Base-by-base conservation (phyloP, 2,888 invertebrate species). In the Plemyria rubiginata region DNA sequence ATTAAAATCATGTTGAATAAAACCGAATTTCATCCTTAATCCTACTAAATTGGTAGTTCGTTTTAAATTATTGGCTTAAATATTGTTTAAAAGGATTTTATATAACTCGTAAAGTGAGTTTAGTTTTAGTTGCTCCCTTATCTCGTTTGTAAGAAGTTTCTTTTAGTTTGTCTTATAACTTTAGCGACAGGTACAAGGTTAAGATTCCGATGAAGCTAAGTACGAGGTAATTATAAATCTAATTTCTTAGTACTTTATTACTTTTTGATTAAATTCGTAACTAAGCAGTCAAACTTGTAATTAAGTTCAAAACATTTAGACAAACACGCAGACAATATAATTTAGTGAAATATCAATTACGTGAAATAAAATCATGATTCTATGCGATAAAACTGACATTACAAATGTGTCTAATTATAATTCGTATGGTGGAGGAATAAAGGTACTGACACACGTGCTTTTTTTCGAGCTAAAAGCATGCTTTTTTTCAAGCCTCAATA, bases 101-200 rank as follows among this genome's bases (percentile, higher is more conserved):
- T 52, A 13, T 49, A 32, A 48, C n/a, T 38, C 45, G 13, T 49
- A 57, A 64, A 68, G 57, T 49, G 60, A 59, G 50, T 66, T 22
- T 60, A 65, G 62, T 60, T 66, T 54, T 63, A 62, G 62, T 5
- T 32, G 3, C 32, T 32, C 6, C 7, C 32, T 60, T 58, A 67
- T 59, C 61, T 67, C 59, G 60, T 68, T 70, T 66, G 64, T 36
- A 48, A 32, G 6, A 32, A 65, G 54, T 66, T 61, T 57, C 49
- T 13, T 22, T 55, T 5, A 55, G 59, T 63, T 59, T 55, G 32
- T 64, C 65, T 38, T 54, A 28, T 40, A 8, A 41, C 60, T 67
- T 57, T 43, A 59, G 55, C 55, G 54, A 64, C 62, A 32, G 32
- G 32, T 32, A 32, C 32, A 32, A 22, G 22, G 22, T 22, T 22